Percentiles rank a stretch among this genome's conserved stretches.
phyloP scores from a whole-genome alignment of 1,140 invertebrate species.

The Eciton burchellii region DNA sequence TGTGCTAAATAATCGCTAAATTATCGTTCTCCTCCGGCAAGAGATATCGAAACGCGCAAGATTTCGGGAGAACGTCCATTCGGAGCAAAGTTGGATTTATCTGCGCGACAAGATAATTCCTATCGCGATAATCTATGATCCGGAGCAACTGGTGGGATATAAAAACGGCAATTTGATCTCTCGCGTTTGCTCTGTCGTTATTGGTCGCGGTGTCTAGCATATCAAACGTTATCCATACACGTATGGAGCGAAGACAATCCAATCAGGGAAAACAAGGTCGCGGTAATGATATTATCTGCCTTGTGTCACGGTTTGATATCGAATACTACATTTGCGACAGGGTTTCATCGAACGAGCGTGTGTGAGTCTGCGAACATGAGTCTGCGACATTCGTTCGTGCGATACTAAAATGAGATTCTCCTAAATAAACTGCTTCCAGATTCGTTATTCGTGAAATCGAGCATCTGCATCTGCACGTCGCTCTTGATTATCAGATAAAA shows the following conservation, averaged over 20 bases:
- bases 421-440: neutral
- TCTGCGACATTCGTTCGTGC: neutral
- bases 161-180: conserved; percentile 17
- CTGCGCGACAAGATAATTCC: too few species aligned
- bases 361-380: neutral
- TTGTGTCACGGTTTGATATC: conserved; percentile 78
- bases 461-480: too few species aligned
- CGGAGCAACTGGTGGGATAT: conserved; percentile 24
- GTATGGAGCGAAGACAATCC: conserved; percentile 70
- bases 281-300: conserved; percentile 78
- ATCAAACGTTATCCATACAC: conserved; percentile 36
- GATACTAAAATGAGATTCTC: neutral
- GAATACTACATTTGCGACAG: conserved; percentile 64
- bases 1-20: neutral
- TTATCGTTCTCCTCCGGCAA: neutral
- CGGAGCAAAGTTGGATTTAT: neutral
- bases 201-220: conserved; percentile 15
- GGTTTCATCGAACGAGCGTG: conserved; percentile 60
- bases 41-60: neutral
- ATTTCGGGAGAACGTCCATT: neutral
- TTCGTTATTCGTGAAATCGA: neutral
- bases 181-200: neutral
- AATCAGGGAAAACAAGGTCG: conserved; percentile 79
- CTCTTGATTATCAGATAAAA: neutral
- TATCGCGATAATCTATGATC: neutral